Percentiles rank a stretch among this genome's conserved stretches.
phyloP scores from a whole-genome alignment of 2,888 invertebrate genomes.

The Uropetala carovei region DNA sequence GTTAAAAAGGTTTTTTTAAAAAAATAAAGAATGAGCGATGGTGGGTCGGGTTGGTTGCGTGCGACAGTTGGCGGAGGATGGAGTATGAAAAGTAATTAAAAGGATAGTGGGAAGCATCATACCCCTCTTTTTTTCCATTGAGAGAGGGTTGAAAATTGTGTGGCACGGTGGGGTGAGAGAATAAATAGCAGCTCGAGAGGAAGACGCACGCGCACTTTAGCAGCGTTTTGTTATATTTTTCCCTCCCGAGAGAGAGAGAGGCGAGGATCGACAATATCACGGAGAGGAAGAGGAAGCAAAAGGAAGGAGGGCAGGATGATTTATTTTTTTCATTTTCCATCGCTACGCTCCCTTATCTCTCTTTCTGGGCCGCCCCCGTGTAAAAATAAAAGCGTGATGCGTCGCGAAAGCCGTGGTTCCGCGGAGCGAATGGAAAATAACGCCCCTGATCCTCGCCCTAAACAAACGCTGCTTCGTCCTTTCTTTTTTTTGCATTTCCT shows the following conservation, averaged over 20 bases:
- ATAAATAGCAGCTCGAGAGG: not conserved
- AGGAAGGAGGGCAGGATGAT: not conserved
- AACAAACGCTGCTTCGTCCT: not conserved
- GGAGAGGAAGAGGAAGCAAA: not conserved
- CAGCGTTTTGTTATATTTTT: not conserved
- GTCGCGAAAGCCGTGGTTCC: not conserved
- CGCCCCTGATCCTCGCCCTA: not conserved
- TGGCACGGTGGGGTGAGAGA: not conserved
- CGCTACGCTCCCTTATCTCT: not conserved
- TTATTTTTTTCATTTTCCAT: not conserved
- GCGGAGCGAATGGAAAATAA: not conserved
- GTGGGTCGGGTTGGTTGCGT: too few species aligned
- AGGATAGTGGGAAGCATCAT: not conserved
- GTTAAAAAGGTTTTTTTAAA: not conserved
- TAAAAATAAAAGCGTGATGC: not conserved
- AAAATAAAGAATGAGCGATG: not conserved
- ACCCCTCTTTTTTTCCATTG: not conserved
- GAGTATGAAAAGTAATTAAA: constrained; percentile 7
- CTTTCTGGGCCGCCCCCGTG: too few species aligned
- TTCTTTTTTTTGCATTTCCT: too few species aligned
- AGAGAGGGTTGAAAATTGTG: not conserved
- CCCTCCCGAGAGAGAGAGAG: not conserved
- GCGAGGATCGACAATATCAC: too few species aligned
- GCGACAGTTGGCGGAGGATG: not conserved
- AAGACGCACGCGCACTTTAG: not conserved